Evolutionary conservation across 2,797 vertebrate genomes (phyloP).

Genomic region (Neosalanx taihuensis): DNA sequence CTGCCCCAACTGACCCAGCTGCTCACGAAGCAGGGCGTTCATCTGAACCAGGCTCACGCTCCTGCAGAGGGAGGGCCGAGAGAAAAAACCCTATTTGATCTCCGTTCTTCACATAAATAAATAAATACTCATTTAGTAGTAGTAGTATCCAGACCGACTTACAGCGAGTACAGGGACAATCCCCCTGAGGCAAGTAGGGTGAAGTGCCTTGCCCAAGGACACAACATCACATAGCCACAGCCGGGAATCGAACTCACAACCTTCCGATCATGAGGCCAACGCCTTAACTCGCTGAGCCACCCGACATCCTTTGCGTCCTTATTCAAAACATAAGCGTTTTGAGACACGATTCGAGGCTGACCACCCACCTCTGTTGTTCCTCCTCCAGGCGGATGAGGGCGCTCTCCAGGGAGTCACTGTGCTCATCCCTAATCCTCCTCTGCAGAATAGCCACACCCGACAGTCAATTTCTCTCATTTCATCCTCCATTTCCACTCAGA

Average conservation of each 20-base stretch:
- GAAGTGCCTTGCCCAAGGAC: no score
- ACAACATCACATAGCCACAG: no score
- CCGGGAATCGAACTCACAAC: no score
- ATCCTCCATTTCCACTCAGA: neutral
- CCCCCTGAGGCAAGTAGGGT: no score
- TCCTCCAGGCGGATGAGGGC: constrained; percentile 84
- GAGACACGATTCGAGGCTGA: neutral
- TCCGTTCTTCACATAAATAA: neutral
- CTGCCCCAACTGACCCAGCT: constrained; percentile 78
- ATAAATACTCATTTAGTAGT: no score
- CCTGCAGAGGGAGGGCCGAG: constrained; percentile 55
- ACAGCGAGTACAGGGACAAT: no score
- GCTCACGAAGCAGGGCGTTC: constrained; percentile 75
- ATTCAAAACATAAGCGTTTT: constrained; percentile 1
- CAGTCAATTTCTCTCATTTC: neutral
- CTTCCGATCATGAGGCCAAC: no score
- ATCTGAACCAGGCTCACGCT: constrained; percentile 76
- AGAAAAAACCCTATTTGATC: neutral
- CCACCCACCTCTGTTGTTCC: constrained; percentile 83
- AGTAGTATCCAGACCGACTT: no score
- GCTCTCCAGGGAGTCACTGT: constrained; percentile 76
- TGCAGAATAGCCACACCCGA: constrained; percentile 36
- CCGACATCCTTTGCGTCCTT: neutral
- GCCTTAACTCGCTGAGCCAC: no score
- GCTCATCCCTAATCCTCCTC: constrained; percentile 71